Conservation (phyloP, 1,140 invertebrate species). For the Solenopsis fugax region DNA sequence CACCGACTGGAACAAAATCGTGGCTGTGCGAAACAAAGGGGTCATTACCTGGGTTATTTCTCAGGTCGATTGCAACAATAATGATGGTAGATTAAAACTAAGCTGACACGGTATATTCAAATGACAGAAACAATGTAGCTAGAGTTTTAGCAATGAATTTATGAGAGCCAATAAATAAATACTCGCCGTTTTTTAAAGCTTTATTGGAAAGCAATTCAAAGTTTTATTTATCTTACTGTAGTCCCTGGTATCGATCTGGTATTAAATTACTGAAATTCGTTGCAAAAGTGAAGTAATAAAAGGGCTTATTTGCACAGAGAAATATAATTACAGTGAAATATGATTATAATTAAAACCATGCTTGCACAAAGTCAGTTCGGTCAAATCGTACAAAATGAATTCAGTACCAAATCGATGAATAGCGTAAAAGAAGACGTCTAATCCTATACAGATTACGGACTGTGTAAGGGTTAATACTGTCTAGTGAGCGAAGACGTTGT, state of each 20-base stretch:
- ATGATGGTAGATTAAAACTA: background rate
- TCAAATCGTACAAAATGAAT: background rate
- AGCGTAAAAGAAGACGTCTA: background rate
- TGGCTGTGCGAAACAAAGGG: slow-evolving; percentile 24
- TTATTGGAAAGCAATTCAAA: background rate
- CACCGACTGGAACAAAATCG: slow-evolving; percentile 9
- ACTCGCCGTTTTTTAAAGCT: background rate
- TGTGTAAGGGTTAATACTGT: slow-evolving; percentile 20
- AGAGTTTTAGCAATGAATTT: background rate
- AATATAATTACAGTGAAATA: background rate
- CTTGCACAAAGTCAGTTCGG: background rate
- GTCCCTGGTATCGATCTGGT: background rate
- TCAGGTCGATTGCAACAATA: slow-evolving; percentile 33
- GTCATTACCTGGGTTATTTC: slow-evolving; percentile 1
- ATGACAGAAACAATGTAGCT: background rate
- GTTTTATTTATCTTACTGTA: background rate
- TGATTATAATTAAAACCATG: background rate
- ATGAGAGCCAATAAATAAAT: background rate
- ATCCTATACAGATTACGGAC: background rate
- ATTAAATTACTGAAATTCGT: slow-evolving; percentile 20
- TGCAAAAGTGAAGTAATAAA: background rate
- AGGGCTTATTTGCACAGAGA: background rate
- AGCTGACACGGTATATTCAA: background rate
- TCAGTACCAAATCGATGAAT: background rate
- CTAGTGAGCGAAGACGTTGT: slow-evolving; percentile 37